These are phyloP conservation scores for Drosophila neutralis DNA, from an alignment of 2,888 invertebrate species.

Conservation along the genomic window DNA sequence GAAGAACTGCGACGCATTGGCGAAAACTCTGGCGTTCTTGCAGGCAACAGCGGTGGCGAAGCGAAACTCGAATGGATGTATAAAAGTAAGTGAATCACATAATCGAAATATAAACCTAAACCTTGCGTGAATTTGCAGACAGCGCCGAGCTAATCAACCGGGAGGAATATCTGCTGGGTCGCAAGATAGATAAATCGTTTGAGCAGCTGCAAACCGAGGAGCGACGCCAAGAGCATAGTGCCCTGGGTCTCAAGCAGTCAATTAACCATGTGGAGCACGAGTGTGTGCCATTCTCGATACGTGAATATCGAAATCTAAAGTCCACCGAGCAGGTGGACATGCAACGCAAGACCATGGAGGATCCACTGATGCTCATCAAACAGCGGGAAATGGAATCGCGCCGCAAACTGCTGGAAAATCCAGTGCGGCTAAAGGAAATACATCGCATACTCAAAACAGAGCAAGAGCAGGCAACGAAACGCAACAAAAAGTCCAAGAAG, in stretches of 20 bases:
- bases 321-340: constrained; percentile 92
- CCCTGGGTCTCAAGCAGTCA: constrained; percentile 84
- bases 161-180: constrained; percentile 95
- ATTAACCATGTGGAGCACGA: constrained; percentile 90
- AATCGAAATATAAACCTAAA: background rate
- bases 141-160: constrained; percentile 86
- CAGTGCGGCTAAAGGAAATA: constrained; percentile 94
- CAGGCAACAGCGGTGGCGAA: constrained; percentile 84
- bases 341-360: constrained; percentile 95
- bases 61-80: constrained; percentile 95
- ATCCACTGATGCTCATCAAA: constrained; percentile 95
- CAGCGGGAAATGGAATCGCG: constrained; percentile 95
- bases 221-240: constrained; percentile 69
- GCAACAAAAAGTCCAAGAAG: constrained; percentile 60
- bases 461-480: constrained; percentile 79
- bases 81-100: constrained; percentile 85
- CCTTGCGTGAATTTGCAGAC: constrained; percentile 48
- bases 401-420: constrained; percentile 94
- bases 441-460: constrained; percentile 90
- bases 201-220: constrained; percentile 88
- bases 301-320: constrained; percentile 85
- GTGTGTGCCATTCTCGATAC: constrained; percentile 90
- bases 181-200: constrained; percentile 90
- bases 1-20: constrained; percentile 88
- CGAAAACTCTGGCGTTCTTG: constrained; percentile 86